phyloP scores from a whole-genome alignment of 2,113 vertebrate species.

The Gallinago jamesoni region DNA sequence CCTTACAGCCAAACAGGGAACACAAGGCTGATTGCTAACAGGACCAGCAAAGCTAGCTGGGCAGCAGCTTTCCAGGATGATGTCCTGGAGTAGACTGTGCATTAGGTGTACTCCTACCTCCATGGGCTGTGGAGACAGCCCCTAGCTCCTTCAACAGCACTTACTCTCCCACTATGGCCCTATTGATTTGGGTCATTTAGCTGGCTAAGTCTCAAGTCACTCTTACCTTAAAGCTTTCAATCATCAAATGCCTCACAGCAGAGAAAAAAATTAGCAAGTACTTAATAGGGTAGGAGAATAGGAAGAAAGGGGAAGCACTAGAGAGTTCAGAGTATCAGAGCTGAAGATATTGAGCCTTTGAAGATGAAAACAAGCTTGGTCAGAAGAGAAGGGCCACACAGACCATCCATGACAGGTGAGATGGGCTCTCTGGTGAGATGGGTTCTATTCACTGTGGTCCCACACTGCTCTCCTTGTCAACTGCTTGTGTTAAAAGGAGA shows the following conservation, averaged over 20 bases:
- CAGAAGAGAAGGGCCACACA: background rate
- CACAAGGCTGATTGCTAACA: background rate
- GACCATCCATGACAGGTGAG: background rate
- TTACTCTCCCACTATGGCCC: background rate
- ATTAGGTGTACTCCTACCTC: background rate
- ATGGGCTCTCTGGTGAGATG: background rate
- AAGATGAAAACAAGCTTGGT: background rate
- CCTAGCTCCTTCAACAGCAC: background rate
- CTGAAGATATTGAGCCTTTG: background rate
- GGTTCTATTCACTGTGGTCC: background rate
- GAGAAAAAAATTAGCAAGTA: fast-evolving
- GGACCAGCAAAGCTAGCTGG: background rate
- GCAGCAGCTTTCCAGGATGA: background rate
- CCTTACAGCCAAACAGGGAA: background rate
- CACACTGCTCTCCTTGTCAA: background rate
- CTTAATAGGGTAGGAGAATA: background rate
- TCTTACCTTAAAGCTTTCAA: background rate
- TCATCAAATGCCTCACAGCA: background rate
- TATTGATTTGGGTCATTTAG: background rate
- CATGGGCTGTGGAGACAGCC: background rate
- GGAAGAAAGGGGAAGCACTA: background rate
- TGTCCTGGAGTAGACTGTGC: background rate
- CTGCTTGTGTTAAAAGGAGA: background rate
- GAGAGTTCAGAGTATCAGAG: background rate
- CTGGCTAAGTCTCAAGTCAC: background rate